These are phyloP conservation scores for Perizoma flavofasciatum DNA, from an alignment of 2,888 invertebrate species.

Conservation along the genomic window DNA sequence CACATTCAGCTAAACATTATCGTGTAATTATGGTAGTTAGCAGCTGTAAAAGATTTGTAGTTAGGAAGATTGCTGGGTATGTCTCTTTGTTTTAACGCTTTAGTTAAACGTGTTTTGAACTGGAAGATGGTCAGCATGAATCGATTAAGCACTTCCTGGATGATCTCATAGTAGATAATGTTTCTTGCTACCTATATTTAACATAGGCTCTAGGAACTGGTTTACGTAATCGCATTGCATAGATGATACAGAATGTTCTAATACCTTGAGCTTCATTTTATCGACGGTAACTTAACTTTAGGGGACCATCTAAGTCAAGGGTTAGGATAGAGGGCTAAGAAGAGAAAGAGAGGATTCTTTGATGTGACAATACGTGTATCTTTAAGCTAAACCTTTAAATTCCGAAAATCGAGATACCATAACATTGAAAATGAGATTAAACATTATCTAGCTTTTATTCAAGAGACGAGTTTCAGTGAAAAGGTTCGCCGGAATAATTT, in stretches of 20 bases:
- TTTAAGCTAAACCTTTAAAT: too few relatives aligned
- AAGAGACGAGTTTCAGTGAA: not conserved
- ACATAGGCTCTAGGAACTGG: constrained; percentile 5
- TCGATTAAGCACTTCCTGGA: constrained; percentile 18
- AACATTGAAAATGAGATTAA: not conserved
- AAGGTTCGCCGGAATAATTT: constrained; percentile 1
- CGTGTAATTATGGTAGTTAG: constrained; percentile 18
- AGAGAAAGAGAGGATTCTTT: too few relatives aligned
- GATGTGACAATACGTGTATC: constrained; percentile 1
- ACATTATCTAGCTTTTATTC: not conserved
- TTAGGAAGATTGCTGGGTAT: constrained; percentile 15
- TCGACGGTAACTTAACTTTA: too few relatives aligned
- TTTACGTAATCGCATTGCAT: not conserved
- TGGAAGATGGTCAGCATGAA: constrained; percentile 21
- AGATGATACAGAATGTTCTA: too few relatives aligned
- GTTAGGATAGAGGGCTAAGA: too few relatives aligned
- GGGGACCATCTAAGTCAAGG: too few relatives aligned
- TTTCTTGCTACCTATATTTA: constrained; percentile 4
- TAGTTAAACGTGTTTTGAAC: constrained; percentile 10
- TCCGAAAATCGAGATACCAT: too few relatives aligned
- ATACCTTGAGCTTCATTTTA: too few relatives aligned
- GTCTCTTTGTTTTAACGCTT: constrained; percentile 14
- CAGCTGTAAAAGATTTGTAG: constrained; percentile 15
- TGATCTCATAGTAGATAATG: constrained; percentile 9
- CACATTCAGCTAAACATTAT: constrained; percentile 27